phyloP scores from a whole-genome alignment of 1,140 invertebrate species.

The Adoxophyes honmai region DNA sequence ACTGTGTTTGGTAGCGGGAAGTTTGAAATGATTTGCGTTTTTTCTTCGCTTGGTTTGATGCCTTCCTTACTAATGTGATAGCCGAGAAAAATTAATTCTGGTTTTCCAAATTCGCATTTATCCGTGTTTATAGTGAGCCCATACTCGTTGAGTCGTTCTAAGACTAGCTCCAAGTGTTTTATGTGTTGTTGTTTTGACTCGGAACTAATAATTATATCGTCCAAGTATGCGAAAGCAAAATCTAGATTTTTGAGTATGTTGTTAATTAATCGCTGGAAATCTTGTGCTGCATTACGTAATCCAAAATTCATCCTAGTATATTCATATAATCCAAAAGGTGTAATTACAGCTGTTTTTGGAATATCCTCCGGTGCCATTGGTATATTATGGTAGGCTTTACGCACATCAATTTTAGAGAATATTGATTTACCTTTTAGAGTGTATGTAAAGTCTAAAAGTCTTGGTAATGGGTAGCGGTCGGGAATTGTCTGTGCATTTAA shows the following conservation, averaged over 20 bases:
- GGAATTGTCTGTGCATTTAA: background rate
- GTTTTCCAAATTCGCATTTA: too few relatives aligned
- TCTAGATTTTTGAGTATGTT: constrained; percentile 40
- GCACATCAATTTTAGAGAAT: constrained; percentile 70
- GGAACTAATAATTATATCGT: constrained; percentile 54
- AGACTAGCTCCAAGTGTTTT: constrained; percentile 28
- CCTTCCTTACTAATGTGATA: too few relatives aligned
- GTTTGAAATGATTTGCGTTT: too few relatives aligned
- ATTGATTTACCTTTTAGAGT: constrained; percentile 25
- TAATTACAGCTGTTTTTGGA: constrained; percentile 47
- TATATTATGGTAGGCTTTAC: constrained; percentile 70
- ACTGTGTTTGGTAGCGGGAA: too few relatives aligned
- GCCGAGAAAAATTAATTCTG: too few relatives aligned
- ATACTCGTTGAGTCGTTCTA: constrained; percentile 32
- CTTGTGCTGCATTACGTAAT: constrained; percentile 46
- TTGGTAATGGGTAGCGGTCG: too few relatives aligned
- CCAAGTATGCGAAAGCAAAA: constrained; percentile 42
- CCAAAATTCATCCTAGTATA: constrained; percentile 37
- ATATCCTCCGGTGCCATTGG: constrained; percentile 39
- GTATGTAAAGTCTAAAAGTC: too few relatives aligned
- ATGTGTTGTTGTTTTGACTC: constrained; percentile 31
- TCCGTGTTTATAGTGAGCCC: constrained; percentile 37
- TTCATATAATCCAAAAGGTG: constrained; percentile 36
- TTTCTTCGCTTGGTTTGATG: too few relatives aligned
- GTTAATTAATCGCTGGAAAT: constrained; percentile 75